A percentile compares a stretch with the other conserved stretches of the same genome.
Conservation (phyloP, 2,797 vertebrate genomes). For the Arrhamphus sclerolepis region DNA sequence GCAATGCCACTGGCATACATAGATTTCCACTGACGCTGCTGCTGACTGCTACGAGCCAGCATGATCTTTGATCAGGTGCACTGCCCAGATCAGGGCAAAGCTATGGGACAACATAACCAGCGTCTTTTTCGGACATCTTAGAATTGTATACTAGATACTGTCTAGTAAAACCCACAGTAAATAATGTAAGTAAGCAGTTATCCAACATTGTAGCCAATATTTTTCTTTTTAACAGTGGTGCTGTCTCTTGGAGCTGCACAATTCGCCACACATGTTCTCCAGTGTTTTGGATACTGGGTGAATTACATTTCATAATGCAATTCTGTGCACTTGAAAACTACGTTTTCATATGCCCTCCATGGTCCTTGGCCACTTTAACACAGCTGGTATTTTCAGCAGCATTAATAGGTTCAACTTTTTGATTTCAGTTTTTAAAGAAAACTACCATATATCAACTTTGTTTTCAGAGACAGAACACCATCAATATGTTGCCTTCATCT, state of each 20-base stretch:
- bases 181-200: not conserved
- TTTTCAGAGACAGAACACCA: constrained; percentile 40
- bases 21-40: constrained; percentile 25
- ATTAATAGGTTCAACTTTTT: constrained; percentile 25
- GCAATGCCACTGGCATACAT: constrained; percentile 41
- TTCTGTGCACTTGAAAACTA: constrained; percentile 12
- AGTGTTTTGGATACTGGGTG: not conserved
- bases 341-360: constrained; percentile 17
- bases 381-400: constrained; percentile 30
- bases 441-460: constrained; percentile 14
- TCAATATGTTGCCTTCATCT: constrained; percentile 27
- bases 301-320: constrained; percentile 7
- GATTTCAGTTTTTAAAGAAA: constrained; percentile 30
- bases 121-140: not conserved
- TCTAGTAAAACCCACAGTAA: not conserved
- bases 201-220: too few relatives aligned
- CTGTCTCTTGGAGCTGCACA: not conserved
- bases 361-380: constrained; percentile 15
- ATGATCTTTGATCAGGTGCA: constrained; percentile 24
- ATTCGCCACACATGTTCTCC: not conserved
- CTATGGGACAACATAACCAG: constrained; percentile 5
- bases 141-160: not conserved
- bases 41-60: constrained; percentile 20
- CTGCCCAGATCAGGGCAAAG: constrained; percentile 27
- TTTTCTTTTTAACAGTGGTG: too few relatives aligned